Conservation (phyloP, 2,888 invertebrate species). For the Antitype chi region DNA sequence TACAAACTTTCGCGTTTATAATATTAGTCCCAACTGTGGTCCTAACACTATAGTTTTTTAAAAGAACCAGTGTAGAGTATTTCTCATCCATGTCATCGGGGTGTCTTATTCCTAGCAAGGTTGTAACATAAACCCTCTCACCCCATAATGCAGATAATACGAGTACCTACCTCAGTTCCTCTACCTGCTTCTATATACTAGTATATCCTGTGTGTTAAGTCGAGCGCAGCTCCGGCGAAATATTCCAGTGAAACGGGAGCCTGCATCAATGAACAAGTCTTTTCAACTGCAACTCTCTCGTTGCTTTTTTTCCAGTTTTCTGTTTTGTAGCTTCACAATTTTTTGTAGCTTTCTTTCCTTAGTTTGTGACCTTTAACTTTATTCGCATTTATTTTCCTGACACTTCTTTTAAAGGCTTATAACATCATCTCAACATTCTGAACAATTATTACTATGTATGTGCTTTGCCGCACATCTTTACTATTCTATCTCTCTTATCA, state of each 20-base stretch:
- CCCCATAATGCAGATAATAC: background rate
- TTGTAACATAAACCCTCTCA: background rate
- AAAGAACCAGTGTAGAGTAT: background rate
- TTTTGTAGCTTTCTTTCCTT: constrained; percentile 1
- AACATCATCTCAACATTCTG: background rate
- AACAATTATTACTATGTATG: background rate
- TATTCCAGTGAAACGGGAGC: constrained; percentile 23
- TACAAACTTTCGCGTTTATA: no score
- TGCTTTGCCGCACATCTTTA: no score
- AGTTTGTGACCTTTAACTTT: background rate
- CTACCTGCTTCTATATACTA: constrained; percentile 6
- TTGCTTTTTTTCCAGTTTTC: constrained; percentile 10
- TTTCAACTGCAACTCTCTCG: constrained; percentile 30
- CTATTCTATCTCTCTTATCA: background rate
- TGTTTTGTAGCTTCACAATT: constrained; percentile 10
- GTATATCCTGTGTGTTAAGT: constrained; percentile 12
- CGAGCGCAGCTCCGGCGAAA: constrained; percentile 18
- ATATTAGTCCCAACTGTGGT: background rate
- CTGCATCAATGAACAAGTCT: constrained; percentile 31
- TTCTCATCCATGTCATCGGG: background rate
- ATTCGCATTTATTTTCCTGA: background rate
- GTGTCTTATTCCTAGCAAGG: background rate
- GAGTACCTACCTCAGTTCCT: background rate
- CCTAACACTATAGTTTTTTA: background rate
- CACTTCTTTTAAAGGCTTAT: background rate